A percentile compares a stretch with the other conserved stretches of the same genome.
These are phyloP conservation scores for Notarius lentiginosus DNA, from an alignment of 2,113 vertebrate species.

Conservation along the genomic window DNA sequence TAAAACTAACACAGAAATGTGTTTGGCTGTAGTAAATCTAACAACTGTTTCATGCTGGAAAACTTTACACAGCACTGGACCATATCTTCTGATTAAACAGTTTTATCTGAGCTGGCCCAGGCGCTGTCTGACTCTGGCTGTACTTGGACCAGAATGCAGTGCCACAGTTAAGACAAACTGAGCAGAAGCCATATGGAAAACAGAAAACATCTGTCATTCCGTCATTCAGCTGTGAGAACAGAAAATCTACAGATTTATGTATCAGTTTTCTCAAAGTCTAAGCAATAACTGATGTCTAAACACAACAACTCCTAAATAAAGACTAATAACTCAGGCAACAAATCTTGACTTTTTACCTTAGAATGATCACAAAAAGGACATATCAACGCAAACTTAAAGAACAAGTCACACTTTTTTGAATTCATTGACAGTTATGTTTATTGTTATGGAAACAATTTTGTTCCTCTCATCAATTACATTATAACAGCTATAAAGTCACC, in stretches of 20 bases:
- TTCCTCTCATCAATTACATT: not conserved
- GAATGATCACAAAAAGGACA: not conserved
- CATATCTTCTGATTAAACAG: conserved; percentile 58
- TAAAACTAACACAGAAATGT: conserved; percentile 63
- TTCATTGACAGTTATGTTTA: not conserved
- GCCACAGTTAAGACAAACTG: not conserved
- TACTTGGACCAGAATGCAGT: not conserved
- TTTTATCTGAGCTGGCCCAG: conserved; percentile 51
- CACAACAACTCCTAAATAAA: not conserved
- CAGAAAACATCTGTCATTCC: not conserved
- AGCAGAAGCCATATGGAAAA: conserved; percentile 7
- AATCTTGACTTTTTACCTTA: not conserved
- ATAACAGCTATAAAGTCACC: not conserved
- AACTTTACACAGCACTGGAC: conserved; percentile 58
- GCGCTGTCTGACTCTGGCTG: not conserved
- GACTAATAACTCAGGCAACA: not conserved
- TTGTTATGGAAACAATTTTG: not conserved
- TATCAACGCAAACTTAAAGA: not conserved
- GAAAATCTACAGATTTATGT: not conserved
- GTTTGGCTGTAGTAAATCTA: conserved; percentile 59
- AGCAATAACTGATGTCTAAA: not conserved
- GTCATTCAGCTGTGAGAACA: not conserved
- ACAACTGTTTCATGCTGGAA: conserved; percentile 69
- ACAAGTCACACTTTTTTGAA: not conserved
- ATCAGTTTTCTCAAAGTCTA: not conserved